Percentiles rank a stretch among this genome's conserved stretches.
Conservation (phyloP, 2,113 vertebrate species). For the Salvelinus fontinalis region DNA sequence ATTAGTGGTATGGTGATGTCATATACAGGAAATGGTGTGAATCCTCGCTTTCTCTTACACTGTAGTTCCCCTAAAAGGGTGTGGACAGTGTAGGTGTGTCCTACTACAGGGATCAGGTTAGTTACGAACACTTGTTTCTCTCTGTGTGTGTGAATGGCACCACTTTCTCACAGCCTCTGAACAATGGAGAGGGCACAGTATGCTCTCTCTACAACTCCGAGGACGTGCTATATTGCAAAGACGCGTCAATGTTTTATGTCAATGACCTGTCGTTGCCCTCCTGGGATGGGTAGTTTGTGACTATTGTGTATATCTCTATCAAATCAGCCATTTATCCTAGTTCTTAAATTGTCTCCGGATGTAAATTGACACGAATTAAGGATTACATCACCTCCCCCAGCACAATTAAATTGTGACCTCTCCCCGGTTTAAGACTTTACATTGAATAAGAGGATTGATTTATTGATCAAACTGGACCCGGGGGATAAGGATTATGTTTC, state of each 20-base stretch:
- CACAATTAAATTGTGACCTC: conserved; percentile 27
- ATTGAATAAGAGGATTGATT: conserved; percentile 40
- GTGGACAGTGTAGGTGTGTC: conserved; percentile 1
- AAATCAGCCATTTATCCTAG: too few species aligned
- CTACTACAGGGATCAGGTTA: not conserved
- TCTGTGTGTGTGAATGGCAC: conserved; percentile 11
- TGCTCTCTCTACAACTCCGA: conserved; percentile 18
- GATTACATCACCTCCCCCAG: conserved; percentile 37
- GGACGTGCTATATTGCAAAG: not conserved
- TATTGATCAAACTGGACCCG: conserved; percentile 48
- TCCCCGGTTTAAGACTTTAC: conserved; percentile 10
- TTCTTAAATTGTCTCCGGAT: not conserved
- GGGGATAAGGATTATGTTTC: conserved; percentile 57
- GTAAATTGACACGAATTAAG: conserved; percentile 23
- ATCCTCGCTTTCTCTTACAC: not conserved
- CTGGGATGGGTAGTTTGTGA: too few species aligned
- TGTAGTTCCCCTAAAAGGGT: not conserved
- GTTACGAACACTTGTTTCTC: not conserved
- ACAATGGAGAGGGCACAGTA: conserved; percentile 24
- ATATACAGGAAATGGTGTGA: conserved; percentile 1
- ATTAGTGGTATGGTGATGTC: not conserved
- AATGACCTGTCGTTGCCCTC: too few species aligned
- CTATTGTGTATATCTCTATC: too few species aligned
- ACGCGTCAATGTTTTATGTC: too few species aligned
- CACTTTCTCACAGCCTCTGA: conserved; percentile 24